phyloP scores from a whole-genome alignment of 2,888 invertebrate genomes.

The Dolichopus griseipennis region DNA sequence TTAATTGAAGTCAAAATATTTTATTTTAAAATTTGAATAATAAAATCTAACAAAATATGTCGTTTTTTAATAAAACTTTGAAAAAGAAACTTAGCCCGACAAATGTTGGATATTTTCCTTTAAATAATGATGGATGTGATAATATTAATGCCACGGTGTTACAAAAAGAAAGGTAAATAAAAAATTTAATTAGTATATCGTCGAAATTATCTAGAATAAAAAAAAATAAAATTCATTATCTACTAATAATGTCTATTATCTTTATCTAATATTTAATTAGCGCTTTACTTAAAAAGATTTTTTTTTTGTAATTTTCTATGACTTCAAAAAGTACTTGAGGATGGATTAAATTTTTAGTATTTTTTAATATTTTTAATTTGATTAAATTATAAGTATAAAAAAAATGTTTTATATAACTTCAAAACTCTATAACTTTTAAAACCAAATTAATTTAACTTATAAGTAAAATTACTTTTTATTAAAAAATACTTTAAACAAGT shows the following conservation, averaged over 20 bases:
- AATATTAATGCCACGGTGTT: background rate
- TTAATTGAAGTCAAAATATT: no score
- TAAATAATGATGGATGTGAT: background rate
- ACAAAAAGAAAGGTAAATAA: background rate
- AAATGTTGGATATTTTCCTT: background rate
- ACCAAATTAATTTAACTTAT: no score
- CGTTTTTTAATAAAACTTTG: background rate
- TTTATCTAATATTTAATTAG: background rate
- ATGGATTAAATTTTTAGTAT: no score
- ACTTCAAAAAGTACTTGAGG: no score
- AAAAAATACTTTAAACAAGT: no score
- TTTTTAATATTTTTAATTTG: no score
- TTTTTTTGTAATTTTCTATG: background rate
- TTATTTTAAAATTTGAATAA: no score
- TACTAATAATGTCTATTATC: background rate
- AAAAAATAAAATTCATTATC: background rate
- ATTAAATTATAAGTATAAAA: no score
- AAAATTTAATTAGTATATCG: background rate
- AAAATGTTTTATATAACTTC: no score
- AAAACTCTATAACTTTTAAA: no score
- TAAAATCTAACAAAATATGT: background rate
- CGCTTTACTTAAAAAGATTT: background rate
- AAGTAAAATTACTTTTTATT: no score
- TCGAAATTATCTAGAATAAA: background rate
- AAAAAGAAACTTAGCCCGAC: background rate